A percentile compares a stretch with the other conserved stretches of the same genome.
phyloP scores from a whole-genome alignment of 1,140 invertebrate genomes.

The Scaptomyza graminum region DNA sequence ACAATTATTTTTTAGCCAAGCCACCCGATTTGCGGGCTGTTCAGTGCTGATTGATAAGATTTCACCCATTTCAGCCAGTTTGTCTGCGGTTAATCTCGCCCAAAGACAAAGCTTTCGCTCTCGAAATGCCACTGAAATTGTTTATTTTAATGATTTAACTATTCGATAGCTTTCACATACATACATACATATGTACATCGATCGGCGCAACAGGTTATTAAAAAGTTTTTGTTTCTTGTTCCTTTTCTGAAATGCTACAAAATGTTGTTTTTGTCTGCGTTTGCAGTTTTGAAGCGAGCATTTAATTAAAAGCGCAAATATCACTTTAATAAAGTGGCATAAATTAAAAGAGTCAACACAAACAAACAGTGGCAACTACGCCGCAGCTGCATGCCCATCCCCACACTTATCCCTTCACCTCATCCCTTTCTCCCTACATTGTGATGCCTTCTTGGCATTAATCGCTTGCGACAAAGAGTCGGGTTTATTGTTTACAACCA shows the following conservation, averaged over 20 bases:
- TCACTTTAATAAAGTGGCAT: slow-evolving; percentile 60
- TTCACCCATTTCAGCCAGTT: slow-evolving; percentile 53
- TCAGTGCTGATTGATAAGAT: slow-evolving; percentile 58
- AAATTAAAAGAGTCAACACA: slow-evolving; percentile 72
- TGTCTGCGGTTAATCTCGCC: slow-evolving; percentile 43
- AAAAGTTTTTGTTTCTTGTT: background rate
- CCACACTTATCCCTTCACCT: background rate
- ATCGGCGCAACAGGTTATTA: slow-evolving; percentile 38
- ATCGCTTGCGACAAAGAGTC: slow-evolving; percentile 35
- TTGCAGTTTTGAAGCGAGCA: slow-evolving; percentile 3
- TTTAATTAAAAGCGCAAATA: slow-evolving; percentile 63
- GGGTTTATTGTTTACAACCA: slow-evolving; percentile 58
- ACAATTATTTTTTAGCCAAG: slow-evolving; percentile 5
- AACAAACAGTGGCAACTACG: slow-evolving; percentile 41
- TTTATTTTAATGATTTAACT: slow-evolving; percentile 28
- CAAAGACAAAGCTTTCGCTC: slow-evolving; percentile 69
- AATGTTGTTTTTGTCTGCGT: background rate
- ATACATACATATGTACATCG: too few species aligned
- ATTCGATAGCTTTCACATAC: slow-evolving; percentile 42
- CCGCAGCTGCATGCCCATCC: slow-evolving; percentile 13
- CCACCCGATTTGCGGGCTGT: slow-evolving; percentile 29
- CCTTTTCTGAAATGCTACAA: background rate
- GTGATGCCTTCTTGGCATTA: slow-evolving; percentile 43
- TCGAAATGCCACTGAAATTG: slow-evolving; percentile 27
- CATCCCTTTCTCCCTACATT: background rate